A percentile compares a stretch with the other conserved stretches of the same genome.
Conservation (phyloP, 2,113 vertebrate species). For the Melanerpes formicivorus region DNA sequence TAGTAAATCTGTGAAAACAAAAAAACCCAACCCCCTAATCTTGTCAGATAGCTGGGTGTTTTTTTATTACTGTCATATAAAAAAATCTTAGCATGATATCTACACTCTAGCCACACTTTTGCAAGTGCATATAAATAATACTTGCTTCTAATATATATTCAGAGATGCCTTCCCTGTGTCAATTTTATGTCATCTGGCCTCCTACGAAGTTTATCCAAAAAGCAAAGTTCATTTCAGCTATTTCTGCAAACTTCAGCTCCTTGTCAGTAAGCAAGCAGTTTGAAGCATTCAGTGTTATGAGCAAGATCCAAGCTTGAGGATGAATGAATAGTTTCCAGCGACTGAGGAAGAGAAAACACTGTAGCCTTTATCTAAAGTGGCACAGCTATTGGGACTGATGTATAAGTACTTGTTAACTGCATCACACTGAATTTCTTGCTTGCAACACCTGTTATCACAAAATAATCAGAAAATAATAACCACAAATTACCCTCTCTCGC, state of each 20-base stretch:
- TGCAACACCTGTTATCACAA: background rate
- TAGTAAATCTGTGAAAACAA: background rate
- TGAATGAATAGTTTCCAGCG: background rate
- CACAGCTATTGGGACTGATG: background rate
- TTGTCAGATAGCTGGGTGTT: background rate
- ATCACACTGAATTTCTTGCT: background rate
- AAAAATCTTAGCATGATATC: background rate
- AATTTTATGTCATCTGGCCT: background rate
- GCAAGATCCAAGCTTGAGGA: background rate
- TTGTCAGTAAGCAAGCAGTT: background rate
- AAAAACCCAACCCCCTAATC: background rate
- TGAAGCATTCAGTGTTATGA: background rate
- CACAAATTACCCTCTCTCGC: background rate
- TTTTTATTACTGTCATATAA: background rate
- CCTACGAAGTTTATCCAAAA: background rate
- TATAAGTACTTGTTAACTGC: background rate
- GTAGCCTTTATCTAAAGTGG: background rate
- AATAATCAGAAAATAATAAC: background rate
- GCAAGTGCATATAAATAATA: background rate
- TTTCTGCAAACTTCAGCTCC: background rate
- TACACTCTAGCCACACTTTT: background rate
- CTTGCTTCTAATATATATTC: background rate
- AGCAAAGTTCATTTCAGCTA: slow-evolving; percentile 14
- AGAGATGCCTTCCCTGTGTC: background rate
- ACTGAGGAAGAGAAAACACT: background rate